Conservation (phyloP, 35 echinoderm and acorn worm genomes). For the Ptychodera flava region DNA sequence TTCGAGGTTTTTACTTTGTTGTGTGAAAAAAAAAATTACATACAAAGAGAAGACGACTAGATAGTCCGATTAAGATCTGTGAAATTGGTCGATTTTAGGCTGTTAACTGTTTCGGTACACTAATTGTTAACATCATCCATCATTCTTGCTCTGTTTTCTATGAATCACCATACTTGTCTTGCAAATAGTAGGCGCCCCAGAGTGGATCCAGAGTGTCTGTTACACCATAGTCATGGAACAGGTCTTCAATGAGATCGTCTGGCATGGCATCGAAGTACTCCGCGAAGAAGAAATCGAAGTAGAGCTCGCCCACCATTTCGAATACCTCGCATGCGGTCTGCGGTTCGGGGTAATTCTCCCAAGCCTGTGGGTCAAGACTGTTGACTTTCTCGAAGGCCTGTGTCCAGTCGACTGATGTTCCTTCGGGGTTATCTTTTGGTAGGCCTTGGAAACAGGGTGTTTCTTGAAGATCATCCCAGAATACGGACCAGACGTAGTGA, state of each 20-base stretch:
- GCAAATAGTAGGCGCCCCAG: background rate
- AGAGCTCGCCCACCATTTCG: background rate
- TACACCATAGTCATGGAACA: background rate
- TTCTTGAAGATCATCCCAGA: background rate
- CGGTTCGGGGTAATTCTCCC: background rate
- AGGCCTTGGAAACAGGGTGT: background rate
- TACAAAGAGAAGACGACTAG: background rate
- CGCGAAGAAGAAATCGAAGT: background rate
- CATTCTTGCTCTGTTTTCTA: no score
- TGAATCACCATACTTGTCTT: background rate
- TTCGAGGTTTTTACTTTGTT: background rate
- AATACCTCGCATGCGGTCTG: background rate
- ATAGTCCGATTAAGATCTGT: background rate
- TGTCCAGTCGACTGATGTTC: background rate
- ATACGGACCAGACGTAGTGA: background rate
- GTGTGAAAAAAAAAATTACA: background rate
- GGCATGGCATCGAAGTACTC: background rate
- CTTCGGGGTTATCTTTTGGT: background rate
- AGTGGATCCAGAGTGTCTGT: background rate
- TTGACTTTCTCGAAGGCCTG: background rate
- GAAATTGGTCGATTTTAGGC: background rate
- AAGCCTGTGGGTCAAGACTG: background rate
- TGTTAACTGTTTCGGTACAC: no score
- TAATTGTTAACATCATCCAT: no score
- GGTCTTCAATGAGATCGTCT: background rate